Conservation (phyloP, 2,113 vertebrate species). For the Scatophagus argus region DNA sequence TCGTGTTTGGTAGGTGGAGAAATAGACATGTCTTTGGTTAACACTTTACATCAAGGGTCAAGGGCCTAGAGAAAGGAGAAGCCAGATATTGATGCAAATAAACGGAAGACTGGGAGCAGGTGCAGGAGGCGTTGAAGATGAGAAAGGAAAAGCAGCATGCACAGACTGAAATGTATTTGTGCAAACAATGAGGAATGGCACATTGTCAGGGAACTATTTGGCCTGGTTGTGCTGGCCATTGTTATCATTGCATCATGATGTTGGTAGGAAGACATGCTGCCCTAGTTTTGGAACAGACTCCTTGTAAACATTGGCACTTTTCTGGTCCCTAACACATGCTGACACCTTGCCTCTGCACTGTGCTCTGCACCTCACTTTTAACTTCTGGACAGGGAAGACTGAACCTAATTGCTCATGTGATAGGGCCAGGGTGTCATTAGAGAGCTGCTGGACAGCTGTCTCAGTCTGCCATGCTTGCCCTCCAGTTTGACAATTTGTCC, state of each 20-base stretch:
- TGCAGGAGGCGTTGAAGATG: not conserved
- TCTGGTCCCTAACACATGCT: not conserved
- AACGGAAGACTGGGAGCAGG: constrained; percentile 7
- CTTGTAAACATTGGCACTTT: not conserved
- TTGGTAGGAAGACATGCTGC: too few relatives aligned
- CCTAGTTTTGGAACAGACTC: not conserved
- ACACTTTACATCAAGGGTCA: constrained; percentile 33
- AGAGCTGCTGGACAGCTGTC: not conserved
- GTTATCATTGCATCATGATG: not conserved
- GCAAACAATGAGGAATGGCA: constrained; percentile 15
- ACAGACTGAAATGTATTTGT: constrained; percentile 2
- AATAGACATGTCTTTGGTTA: constrained; percentile 18
- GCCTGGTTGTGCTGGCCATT: not conserved
- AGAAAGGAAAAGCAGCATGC: not conserved
- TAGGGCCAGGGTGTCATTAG: not conserved
- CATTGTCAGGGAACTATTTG: not conserved
- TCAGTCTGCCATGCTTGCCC: constrained; percentile 7
- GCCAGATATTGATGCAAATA: constrained; percentile 37
- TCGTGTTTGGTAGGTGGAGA: not conserved
- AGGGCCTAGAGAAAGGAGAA: not conserved
- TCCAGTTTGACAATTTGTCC: constrained; percentile 5
- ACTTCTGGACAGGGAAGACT: constrained; percentile 2
- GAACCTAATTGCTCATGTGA: not conserved
- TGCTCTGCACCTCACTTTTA: not conserved
- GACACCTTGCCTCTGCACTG: not conserved